Evolutionary conservation across 2,113 vertebrate genomes (phyloP), one percentile per base, ranked within the genome.

Genomic region (Apodemus sylvaticus): DNA sequence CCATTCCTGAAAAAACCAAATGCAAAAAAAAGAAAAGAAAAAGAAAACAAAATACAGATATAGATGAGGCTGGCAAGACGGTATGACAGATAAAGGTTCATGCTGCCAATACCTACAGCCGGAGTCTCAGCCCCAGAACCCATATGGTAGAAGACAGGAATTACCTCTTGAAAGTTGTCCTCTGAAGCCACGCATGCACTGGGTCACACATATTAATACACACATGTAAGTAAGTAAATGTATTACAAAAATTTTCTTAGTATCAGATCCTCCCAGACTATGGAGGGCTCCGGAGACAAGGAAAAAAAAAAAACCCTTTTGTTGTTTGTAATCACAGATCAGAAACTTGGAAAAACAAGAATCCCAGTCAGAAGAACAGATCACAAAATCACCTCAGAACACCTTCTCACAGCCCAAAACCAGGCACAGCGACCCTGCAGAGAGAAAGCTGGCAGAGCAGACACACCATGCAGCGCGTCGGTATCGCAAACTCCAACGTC

Each of bases 331-430:
- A 83, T 96, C 93, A 78, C 89, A 81, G 66, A 92, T 98, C 89
- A 85, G 96, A 94, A 53, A 70, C 97, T 88, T 76, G 85, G 83
- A 92, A 86, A 66, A 89, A 60, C n/a, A 85, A 89, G 85, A 96
- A 91, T 90, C 29, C 77, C 88, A 89, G 36, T 29, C 5, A 26
- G 55, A 42, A 90, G 79, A 94, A 55, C 1, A 17, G 94, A 95
- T n/a, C 70, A 92, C 10, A 1, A 31, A 42, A 85, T 64, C 17
- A 31, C 19, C 48, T 14, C 3, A 4, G 31, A 64, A 36, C 19
- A 14, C 0, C 66, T 79, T 0, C 13, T 11, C 78, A 39, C 26
- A 29, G 89, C 36, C 78, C 64, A 20, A 93, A 85, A 39, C 36
- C 42, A 89, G 55, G 34, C 29, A 45, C 10, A 45, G 5, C 26